These are phyloP conservation scores for Atopsyche davidsoni DNA, from an alignment of 1,140 invertebrate genomes.

Conservation along the genomic window DNA sequence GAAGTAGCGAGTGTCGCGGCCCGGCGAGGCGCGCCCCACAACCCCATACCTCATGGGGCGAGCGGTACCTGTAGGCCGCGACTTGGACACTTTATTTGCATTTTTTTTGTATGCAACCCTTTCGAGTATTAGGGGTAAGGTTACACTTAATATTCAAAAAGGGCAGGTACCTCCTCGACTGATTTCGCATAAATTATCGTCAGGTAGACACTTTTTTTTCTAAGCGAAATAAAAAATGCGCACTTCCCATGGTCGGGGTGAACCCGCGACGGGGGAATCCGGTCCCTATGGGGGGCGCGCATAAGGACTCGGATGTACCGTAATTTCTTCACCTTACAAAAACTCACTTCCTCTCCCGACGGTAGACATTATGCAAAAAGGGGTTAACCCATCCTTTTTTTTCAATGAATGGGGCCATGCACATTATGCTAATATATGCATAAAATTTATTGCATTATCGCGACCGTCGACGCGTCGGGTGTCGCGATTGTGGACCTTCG, in stretches of 20 bases:
- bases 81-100: constrained; percentile 24
- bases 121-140: constrained; percentile 50
- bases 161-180: constrained; percentile 51
- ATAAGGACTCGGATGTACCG: constrained; percentile 33
- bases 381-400: constrained; percentile 52
- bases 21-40: constrained; percentile 4
- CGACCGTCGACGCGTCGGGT: background rate
- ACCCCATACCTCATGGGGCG: constrained; percentile 17
- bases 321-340: constrained; percentile 20
- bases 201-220: constrained; percentile 45
- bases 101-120: constrained; percentile 46
- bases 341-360: constrained; percentile 20
- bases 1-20: constrained; percentile 15
- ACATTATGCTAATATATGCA: constrained; percentile 52
- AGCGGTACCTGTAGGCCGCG: constrained; percentile 14
- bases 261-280: constrained; percentile 18
- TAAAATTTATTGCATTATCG: constrained; percentile 42
- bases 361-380: constrained; percentile 47
- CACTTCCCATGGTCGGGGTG: constrained; percentile 21
- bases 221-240: constrained; percentile 22
- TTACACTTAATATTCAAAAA: constrained; percentile 52
- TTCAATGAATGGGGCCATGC: constrained; percentile 50
- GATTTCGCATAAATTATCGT: constrained; percentile 53
- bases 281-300: constrained; percentile 32
- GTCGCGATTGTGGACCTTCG: constrained; percentile 9